These are phyloP conservation scores for Trematocara stigmaticum DNA, from an alignment of 2,113 vertebrate genomes.

Conservation along the genomic window DNA sequence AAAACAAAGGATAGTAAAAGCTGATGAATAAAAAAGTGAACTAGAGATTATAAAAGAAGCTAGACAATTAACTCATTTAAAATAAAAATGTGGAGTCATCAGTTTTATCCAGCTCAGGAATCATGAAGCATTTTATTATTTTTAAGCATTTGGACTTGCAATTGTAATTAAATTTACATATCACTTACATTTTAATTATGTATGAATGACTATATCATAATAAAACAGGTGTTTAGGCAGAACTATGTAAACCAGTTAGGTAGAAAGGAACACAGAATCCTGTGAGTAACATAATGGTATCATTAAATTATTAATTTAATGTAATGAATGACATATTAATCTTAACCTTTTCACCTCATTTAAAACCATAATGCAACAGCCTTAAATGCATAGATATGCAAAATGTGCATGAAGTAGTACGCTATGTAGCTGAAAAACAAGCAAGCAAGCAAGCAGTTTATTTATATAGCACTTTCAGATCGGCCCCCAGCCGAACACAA, in stretches of 20 bases:
- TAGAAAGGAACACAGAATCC: neutral
- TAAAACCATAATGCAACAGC: neutral
- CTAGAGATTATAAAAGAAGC: neutral
- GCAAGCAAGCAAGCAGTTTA: no score
- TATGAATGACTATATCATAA: neutral
- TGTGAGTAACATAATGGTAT: fast-evolving
- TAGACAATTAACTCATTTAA: neutral
- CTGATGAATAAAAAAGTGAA: neutral
- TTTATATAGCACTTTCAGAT: no score
- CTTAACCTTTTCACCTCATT: neutral
- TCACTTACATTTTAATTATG: neutral
- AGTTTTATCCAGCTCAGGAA: neutral
- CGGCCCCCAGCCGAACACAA: no score
- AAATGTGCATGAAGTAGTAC: neutral
- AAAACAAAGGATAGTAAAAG: neutral
- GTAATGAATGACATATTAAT: fast-evolving
- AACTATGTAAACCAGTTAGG: neutral
- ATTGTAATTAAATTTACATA: neutral
- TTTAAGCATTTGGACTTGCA: neutral
- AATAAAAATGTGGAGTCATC: neutral
- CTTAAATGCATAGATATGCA: neutral
- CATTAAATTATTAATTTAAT: neutral
- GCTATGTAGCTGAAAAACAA: neutral
- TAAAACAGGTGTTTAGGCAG: neutral
- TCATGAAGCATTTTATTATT: neutral